These are phyloP conservation scores for Phyllostomus discolor DNA, from an alignment of 2,113 vertebrate species.

Conservation along the genomic window DNA sequence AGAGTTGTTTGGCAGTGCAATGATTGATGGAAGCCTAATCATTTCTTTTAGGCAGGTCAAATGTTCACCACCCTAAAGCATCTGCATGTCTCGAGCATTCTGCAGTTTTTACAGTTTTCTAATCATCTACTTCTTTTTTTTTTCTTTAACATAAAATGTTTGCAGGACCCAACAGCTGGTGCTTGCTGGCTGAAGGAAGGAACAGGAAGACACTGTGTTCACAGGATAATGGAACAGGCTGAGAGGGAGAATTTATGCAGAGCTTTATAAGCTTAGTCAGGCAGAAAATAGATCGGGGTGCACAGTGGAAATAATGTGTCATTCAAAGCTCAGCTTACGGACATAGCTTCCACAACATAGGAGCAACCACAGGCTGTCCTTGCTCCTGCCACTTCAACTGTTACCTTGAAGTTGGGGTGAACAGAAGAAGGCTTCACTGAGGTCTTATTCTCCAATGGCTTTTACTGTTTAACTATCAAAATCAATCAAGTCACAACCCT, in stretches of 20 bases:
- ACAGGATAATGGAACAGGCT: constrained; percentile 77
- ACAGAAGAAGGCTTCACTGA: constrained; percentile 9
- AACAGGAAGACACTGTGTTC: constrained; percentile 79
- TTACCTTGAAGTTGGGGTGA: constrained; percentile 47
- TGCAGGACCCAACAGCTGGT: constrained; percentile 77
- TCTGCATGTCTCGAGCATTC: constrained; percentile 29
- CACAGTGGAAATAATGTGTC: constrained; percentile 85
- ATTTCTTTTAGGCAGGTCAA: constrained; percentile 66
- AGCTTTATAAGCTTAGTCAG: constrained; percentile 88
- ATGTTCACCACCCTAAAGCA: constrained; percentile 57
- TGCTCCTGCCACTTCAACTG: constrained; percentile 49
- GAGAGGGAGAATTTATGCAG: constrained; percentile 87
- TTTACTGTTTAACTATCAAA: background rate
- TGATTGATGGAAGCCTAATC: constrained; percentile 61
- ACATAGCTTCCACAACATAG: constrained; percentile 65
- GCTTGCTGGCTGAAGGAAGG: constrained; percentile 76
- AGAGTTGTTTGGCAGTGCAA: background rate
- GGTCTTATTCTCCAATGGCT: background rate
- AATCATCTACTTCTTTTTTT: constrained; percentile 34
- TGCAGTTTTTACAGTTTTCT: constrained; percentile 74
- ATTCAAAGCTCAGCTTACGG: constrained; percentile 80
- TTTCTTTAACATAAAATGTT: constrained; percentile 74
- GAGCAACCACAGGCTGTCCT: constrained; percentile 53
- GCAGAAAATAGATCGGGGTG: constrained; percentile 90
- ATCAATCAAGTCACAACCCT: background rate